These are phyloP conservation scores for Paramuricea clavata DNA, from an alignment of 92 coral and sea anemone genomes.

Conservation along the genomic window DNA sequence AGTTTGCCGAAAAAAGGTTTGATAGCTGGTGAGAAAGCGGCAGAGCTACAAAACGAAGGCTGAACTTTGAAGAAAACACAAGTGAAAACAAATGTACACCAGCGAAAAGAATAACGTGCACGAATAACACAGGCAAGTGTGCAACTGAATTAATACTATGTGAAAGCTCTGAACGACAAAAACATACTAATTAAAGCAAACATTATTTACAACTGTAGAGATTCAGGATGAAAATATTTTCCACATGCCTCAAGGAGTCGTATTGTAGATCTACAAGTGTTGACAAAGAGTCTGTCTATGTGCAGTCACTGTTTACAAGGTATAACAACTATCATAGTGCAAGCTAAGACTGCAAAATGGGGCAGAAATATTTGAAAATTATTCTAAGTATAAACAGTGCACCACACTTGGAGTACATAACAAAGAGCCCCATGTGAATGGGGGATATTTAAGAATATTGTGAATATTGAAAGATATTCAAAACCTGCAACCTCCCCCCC, in stretches of 20 bases:
- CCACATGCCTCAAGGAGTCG: conserved; percentile 18
- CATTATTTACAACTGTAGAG: not conserved
- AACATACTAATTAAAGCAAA: not conserved
- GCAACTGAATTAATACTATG: not conserved
- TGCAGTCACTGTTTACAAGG: conserved; percentile 44
- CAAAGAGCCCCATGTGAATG: too few species aligned
- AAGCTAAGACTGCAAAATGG: not conserved
- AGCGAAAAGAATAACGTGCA: not conserved
- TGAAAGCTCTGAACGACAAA: not conserved
- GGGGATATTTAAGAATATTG: not conserved
- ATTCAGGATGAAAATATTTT: not conserved
- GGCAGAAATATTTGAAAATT: not conserved
- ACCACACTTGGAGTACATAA: too few species aligned
- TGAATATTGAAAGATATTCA: too few species aligned
- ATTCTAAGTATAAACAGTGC: not conserved
- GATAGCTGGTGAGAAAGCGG: not conserved
- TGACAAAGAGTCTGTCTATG: conserved; percentile 1
- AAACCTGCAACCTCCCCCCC: too few species aligned
- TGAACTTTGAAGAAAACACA: conserved; percentile 10
- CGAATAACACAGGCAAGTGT: conserved; percentile 1
- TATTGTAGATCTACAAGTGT: conserved; percentile 30
- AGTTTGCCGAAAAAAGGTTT: not conserved
- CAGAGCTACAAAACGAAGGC: not conserved
- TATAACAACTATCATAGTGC: not conserved
- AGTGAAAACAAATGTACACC: too few species aligned